Base-by-base conservation (phyloP, 2,888 invertebrate species). In the Phymatocera aterrima region DNA sequence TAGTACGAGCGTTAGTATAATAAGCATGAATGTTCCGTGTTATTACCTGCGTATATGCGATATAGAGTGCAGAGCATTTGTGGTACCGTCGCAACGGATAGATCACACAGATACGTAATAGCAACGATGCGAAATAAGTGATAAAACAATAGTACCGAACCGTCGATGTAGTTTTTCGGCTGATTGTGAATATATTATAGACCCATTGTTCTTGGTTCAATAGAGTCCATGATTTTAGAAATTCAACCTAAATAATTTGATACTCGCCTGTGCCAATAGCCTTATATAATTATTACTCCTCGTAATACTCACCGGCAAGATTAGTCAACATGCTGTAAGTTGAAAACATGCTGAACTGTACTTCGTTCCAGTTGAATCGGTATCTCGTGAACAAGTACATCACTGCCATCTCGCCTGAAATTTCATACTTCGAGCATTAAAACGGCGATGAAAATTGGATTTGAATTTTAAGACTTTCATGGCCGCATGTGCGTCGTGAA, bases 301-400 rank as follows among this genome's bases (percentile, higher is more conserved):
- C 77, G n/a, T n/a, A n/a, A n/a, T 78, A 87, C 91, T 94, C 92
- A 96, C 96, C 96, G 83, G 96, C 92, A 87, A 96, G 92, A 87
- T 95, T 96, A 79, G 96, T 96, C 82, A 96, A 93, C 95, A 96
- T 96, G 81, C 95, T 94, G 88, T 96, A 97, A 2, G 96, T 96
- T 28, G 96, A 96, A 88, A 95, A 97, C 90, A 97, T 94, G 87
- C 96, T 96, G 91, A 94, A 97, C 89, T 96, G 95, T 48, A 96
- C 95, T 91, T 96, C 97, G 86, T 96, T 95, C 97, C 97, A 97
- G 87, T 96, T 96, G 91, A 97, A 97, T 64, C 96, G 93, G 89
- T 94, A 96, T 81, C 97, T 93, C 40, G 96, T 96, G 88, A 96
- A 97, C 77, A 97, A 92, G 89, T 97, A 97, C 91, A 95, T 92